phyloP scores from a whole-genome alignment of 2,113 vertebrate genomes.

The Chinchilla lanigera region DNA sequence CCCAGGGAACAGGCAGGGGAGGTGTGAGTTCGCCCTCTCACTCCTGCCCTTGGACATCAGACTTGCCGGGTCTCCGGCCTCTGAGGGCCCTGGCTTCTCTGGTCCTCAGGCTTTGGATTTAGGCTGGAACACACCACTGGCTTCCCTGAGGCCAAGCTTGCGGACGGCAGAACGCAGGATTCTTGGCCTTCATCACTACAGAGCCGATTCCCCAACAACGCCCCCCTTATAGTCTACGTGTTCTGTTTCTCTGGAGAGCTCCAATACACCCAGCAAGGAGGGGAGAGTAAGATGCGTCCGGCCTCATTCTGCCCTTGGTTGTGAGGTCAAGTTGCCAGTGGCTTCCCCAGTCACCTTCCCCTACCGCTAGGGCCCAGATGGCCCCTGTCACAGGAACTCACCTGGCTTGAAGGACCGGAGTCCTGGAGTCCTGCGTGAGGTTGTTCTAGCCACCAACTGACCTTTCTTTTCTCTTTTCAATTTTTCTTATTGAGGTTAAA shows the following conservation, averaged over 20 bases:
- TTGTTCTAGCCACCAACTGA: neutral
- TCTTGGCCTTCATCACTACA: neutral
- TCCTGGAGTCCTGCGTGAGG: too few relatives aligned
- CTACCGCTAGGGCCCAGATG: neutral
- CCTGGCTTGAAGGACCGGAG: neutral
- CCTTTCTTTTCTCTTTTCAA: too few relatives aligned
- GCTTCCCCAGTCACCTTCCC: neutral
- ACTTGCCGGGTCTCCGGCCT: neutral
- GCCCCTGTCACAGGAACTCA: neutral
- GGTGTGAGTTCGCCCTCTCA: neutral
- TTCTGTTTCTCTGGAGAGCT: neutral
- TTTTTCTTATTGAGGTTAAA: neutral
- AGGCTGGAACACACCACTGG: neutral
- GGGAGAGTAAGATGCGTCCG: neutral
- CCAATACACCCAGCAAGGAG: neutral
- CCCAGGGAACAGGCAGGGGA: neutral
- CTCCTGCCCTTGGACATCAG: neutral
- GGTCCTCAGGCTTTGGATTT: neutral
- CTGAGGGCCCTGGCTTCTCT: neutral
- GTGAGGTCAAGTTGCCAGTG: too few relatives aligned
- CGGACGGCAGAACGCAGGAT: neutral
- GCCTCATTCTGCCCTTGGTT: neutral
- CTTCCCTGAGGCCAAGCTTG: neutral
- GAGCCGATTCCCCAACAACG: neutral
- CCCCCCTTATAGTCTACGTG: too few relatives aligned